phyloP scores from a whole-genome alignment of 2,797 vertebrate species.

The Anguilla megastoma region DNA sequence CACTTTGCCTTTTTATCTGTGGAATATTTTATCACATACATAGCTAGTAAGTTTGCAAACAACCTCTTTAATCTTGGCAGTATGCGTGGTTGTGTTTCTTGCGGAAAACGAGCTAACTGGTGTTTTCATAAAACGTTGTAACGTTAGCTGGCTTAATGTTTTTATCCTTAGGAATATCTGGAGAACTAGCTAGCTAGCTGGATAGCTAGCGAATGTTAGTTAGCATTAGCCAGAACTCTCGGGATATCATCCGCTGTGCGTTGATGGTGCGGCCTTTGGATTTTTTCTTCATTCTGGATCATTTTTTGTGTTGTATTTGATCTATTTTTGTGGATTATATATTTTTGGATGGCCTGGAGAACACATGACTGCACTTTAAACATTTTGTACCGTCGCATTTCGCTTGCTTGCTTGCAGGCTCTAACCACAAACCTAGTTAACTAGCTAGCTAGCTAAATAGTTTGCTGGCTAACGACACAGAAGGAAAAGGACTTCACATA shows the following conservation, averaged over 20 bases:
- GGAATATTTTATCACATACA: neutral
- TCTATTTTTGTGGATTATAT: conserved; percentile 40
- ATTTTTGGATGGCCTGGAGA: conserved; percentile 37
- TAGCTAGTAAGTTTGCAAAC: neutral
- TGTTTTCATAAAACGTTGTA: neutral
- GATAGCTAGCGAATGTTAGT: conserved; percentile 57
- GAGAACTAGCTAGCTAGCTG: conserved; percentile 50
- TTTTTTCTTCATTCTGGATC: conserved; percentile 34
- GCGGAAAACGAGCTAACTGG: neutral
- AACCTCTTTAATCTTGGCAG: neutral
- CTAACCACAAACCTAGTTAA: conserved; percentile 11
- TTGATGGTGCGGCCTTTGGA: conserved; percentile 62
- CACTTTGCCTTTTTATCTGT: neutral
- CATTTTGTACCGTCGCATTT: conserved; percentile 30
- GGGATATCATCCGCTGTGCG: conserved; percentile 50
- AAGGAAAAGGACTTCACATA: conserved; percentile 52
- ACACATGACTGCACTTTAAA: conserved; percentile 20
- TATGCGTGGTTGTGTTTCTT: conserved; percentile 19
- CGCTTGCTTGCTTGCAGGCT: conserved; percentile 10
- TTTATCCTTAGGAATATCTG: neutral
- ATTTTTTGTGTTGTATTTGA: conserved; percentile 44
- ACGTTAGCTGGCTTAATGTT: neutral
- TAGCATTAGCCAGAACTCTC: conserved; percentile 47
- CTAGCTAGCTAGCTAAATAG: conserved; percentile 10
- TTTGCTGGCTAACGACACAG: conserved; percentile 11